Base-by-base conservation (phyloP, 35 echinoderm and acorn worm genomes). In the Hemicentrotus pulcherrimus region DNA sequence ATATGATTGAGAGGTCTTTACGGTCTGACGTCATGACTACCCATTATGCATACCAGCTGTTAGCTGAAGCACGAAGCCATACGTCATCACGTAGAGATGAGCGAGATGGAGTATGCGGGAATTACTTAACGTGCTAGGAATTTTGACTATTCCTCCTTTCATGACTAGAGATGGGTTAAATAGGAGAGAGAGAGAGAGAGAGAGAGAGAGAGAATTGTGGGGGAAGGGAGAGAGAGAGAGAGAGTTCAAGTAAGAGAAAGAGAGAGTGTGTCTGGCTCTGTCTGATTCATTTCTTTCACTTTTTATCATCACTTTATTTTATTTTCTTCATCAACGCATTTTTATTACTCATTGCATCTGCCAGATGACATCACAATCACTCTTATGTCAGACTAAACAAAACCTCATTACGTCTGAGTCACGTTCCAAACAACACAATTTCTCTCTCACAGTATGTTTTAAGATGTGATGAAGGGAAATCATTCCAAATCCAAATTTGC, bases 1-100 rank as follows among this genome's bases (percentile, higher is more conserved):
- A 90, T 90, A 33, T 90, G 88, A 90, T 90, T 90, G 32, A 45
- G 32, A 90, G 88, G 16, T 30, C 24, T 86, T 22, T 9, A 13
- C 16, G 32, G 88, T 47, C 46, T 90, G 88, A 90, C 88, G 88
- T 90, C 88, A 90, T 32, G 24, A 45, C 88, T 16, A 30, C 31
- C 88, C 33, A 90, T 90, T 30, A 90, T 47, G 88, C 88, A 90
- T 90, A 90, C 88, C 88, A 90, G 88, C 88, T 90, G 88, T 31
- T 90, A 45, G n/a, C 88, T 90, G 88, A 90, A 32, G 88, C 88
- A 90, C 88, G 46, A 90, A 90, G 88, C 88, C 88, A 47, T 90
- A 90, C 88, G 88, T 90, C 88, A 90, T 90, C 88, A 47, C 88
- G 24, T 47, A 24, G 88, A 33, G 32, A 32, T 13, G 88, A 47